Base-by-base conservation (phyloP, 2,113 vertebrate species). In the Siphamia tubifer region DNA sequence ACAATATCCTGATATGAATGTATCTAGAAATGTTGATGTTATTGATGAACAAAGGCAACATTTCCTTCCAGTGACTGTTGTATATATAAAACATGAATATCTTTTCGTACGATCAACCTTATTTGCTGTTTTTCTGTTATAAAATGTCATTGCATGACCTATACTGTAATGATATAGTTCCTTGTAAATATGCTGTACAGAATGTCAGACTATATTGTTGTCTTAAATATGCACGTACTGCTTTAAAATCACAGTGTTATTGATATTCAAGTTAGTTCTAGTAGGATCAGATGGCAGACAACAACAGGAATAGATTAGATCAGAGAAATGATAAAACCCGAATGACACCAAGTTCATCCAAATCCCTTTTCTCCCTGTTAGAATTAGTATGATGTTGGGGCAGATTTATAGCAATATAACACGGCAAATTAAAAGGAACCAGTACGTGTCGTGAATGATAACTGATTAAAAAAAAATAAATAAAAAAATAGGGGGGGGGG, bases 321-420 rank as follows among this genome's bases (percentile, higher is more conserved):
- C 21, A 54, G 38, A 56, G 55, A 68, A 64, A 44, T 47, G 71
- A 80, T 74, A 72, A 77, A 42, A 55, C n/a, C 32, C 21, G 42
- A 34, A 42, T 65, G 73, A 55, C 63, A 58, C 47, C 1, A 39
- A 77, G 47, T 78, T 69, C 53, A 60, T 58, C 55, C 68, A 70
- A 81, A 77, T 77, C 54, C 40, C 40, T 21, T 61, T 47, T 56
- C 55, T 54, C 67, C 74, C 75, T 72, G 61, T 83, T 82, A 69
- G 70, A 32, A 63, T 75, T 43, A 74, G 51, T 25, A 72, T 77
- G 69, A 82, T 64, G 71, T 32, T 66, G 51, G 53, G 73, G 56
- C 57, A 86, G 82, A 90, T 86, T 90, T 85, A 88, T 75, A 68
- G 55, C 31, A 2, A 67, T 60, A 52, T 64, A 87, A 82, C 80